Evolutionary conservation across 2,888 invertebrate species (phyloP), one percentile per base, ranked within the genome.

Genomic region (Microchrysa polita): DNA sequence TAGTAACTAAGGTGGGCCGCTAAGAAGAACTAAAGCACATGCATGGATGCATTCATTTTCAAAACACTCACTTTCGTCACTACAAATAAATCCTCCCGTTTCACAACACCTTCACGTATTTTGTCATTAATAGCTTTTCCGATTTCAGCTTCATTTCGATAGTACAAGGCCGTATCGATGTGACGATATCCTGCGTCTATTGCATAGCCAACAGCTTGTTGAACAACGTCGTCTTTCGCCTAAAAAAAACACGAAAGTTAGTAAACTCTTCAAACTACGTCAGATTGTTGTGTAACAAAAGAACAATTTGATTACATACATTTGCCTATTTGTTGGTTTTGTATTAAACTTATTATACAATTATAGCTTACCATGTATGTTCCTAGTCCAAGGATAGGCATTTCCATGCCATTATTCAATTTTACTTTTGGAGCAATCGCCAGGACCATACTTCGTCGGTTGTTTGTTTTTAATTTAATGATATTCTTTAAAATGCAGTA

Each of bases 111-210:
- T 77, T 91, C 90, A 0, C 82, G 81, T 67, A 92, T 86, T 84
- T 91, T 92, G 1, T 86, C 87, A 7, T 86, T 82, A 42, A 93
- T 81, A 0, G 89, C 92, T 65, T 83, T 87, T 5, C 92, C 92
- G 14, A 93, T 88, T 85, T 92, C 91, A 69, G 87, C 86, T 81
- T 91, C 91, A 77, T 91, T 91, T 75, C 87, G 87, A 81, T 94
- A 93, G 40, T 88, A 87, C 77, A 86, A 87, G 48, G 91, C 90
- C 79, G 83, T 83, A 42, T 85, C 93, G 75, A 94, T 87, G 80
- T 92, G 92, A 10, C 93, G 88, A 80, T 93, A 93, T 4, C 93
- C 93, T 72, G 88, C 83, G 78, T 92, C 90, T 71, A 93, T 90
- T 1, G 93, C 93, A 80, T 90, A 87, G 79, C 90, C 90, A 0